Evolutionary conservation across 2,888 invertebrate genomes (phyloP), one percentile per base, ranked within the genome.

Genomic region (Minunthozetes semirufus): DNA sequence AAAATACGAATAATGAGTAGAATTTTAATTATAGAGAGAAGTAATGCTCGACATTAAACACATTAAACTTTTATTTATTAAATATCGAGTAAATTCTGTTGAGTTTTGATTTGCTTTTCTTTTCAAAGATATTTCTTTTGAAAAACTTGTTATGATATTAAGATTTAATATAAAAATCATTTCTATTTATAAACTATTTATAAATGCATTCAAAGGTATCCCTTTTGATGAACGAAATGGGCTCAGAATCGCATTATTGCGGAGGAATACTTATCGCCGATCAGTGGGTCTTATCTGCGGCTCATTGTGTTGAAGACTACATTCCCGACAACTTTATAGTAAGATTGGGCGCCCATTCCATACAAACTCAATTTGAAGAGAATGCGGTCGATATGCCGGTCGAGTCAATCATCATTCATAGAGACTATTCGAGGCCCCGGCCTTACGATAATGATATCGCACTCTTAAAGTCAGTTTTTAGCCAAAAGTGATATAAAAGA

Each of bases 391-490:
- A 59, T 29, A 42, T 72, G 6, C 50, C 27, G 19, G 48, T 66
- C 15, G n/a, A 53, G 29, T n/a, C 50, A 17, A 72, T 90, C 27
- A 82, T 89, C 70, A 86, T 91, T 0, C 92, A 94, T 84, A 91
- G 92, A 0, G 86, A 88, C 27, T 92, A 92, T 83, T 86, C 86
- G 81, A 88, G 89, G 81, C 86, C 79, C 27, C 78, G 76, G 46
- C 74, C 74, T 72, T 77, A 73, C 66, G 66, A 82, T 75, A 86
- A 89, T 81, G 89, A 91, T 80, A 87, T 90, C 79, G 93, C 93
- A 3, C 86, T 94, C 17, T 82, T 94, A 61, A 88, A 90, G 81
- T 84, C 56, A 33, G 75, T 71, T 17, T 38, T n/a, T 9, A 17
- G n/a, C 17, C 33, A 63, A 63, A 61, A 72, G n/a, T 3, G 66